Evolutionary conservation across 2,888 invertebrate species (phyloP), one percentile per base, ranked within the genome.

Genomic region (Dryobotodes eremita): DNA sequence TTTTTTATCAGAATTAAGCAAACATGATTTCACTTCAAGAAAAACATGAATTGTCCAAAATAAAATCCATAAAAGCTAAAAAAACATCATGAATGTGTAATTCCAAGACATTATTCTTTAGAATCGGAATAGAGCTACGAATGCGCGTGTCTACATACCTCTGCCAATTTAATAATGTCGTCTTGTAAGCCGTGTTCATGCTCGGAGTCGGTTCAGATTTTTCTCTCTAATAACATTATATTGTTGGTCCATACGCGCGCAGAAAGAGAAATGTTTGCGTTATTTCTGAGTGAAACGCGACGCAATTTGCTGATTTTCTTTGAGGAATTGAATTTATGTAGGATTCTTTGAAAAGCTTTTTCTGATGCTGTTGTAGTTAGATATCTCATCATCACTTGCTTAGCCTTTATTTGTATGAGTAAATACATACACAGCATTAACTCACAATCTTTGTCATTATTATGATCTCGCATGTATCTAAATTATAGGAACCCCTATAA

Each of bases 121-220:
- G 86, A 85, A 89, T 90, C 86, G 93, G 93, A 92, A 94, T 92
- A 83, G 90, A 90, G 90, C 87, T 91, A 90, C 87, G 88, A 93
- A 88, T 91, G 91, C 86, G 89, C 93, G 91, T 92, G 92, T 91
- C 86, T 85, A 82, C 81, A 83, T 84, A 79, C 80, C 90, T 80
- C 85, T 89, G 91, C 90, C 94, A 95, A 95, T 95, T 95, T 95
- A 94, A 95, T 95, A 95, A 95, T 93, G 90, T 91, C 90, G 88
- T 89, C 93, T 90, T 92, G 92, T 94, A 93, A 90, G 92, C 90
- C 90, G 86, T 91, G 91, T 90, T 89, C 91, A 90, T 90, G 86
- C 86, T 85, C 85, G 71, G 76, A 80, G 80, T 82, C 71, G 73
- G 84, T 87, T 88, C 87, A 87, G 92, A 92, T 93, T 93, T 92